These are phyloP conservation scores for Phyto melanocephala DNA, from an alignment of 2,888 invertebrate genomes.

Conservation along the genomic window DNA sequence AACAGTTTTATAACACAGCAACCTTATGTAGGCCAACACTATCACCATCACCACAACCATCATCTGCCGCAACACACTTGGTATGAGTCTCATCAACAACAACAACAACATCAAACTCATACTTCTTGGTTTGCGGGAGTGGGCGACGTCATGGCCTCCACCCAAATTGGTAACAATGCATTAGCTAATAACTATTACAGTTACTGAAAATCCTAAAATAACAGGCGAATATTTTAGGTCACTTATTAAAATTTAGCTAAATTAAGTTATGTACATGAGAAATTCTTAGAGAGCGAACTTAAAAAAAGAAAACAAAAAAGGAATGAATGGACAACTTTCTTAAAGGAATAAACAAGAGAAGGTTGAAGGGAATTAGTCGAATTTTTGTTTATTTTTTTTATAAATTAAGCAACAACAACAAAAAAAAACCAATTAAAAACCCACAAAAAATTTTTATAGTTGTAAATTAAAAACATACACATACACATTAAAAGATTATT, in stretches of 20 bases:
- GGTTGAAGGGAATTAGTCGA: constrained; percentile 56
- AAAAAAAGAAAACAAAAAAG: constrained; percentile 1
- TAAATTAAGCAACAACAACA: constrained; percentile 27
- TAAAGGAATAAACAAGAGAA: constrained; percentile 22
- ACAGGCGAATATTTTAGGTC: constrained; percentile 60
- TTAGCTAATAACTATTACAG: constrained; percentile 63
- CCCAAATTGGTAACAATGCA: constrained; percentile 41
- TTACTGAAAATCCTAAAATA: constrained; percentile 62
- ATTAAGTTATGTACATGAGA: constrained; percentile 44
- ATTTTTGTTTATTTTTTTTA: constrained; percentile 53
- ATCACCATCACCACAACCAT: constrained; percentile 24
- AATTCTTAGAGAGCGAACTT: background rate
- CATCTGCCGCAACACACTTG: constrained; percentile 18
- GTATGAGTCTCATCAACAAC: constrained; percentile 41
- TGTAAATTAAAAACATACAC: constrained; percentile 44
- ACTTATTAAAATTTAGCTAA: constrained; percentile 49
- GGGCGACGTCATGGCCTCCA: constrained; percentile 20
- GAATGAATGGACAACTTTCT: constrained; percentile 7
- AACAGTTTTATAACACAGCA: constrained; percentile 65
- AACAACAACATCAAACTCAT: constrained; percentile 31
- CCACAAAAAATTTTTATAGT: constrained; percentile 45
- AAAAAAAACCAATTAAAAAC: background rate
- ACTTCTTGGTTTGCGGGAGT: constrained; percentile 39
- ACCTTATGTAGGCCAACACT: constrained; percentile 60
- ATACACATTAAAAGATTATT: background rate